These are phyloP conservation scores for Labrus mixtus DNA, from an alignment of 2,113 vertebrate species.

Conservation along the genomic window DNA sequence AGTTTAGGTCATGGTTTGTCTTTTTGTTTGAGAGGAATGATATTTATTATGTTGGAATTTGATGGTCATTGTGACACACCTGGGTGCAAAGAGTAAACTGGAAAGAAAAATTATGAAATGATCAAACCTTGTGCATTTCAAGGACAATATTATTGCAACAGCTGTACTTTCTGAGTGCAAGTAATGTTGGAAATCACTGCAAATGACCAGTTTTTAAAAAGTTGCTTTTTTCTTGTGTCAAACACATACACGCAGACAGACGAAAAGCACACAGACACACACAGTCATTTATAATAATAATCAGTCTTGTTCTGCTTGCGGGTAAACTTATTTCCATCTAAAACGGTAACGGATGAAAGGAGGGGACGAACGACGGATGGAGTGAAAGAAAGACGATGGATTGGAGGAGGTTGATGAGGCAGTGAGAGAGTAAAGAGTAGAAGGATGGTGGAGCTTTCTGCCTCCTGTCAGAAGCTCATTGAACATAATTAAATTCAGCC, in stretches of 20 bases:
- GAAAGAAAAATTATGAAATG: no score
- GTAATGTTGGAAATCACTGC: neutral
- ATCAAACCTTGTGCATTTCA: no score
- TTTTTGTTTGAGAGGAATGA: no score
- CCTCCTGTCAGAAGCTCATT: neutral
- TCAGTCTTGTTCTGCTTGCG: constrained; percentile 34
- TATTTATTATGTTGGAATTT: no score
- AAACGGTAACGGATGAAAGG: constrained; percentile 38
- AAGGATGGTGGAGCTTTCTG: neutral
- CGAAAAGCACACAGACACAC: neutral
- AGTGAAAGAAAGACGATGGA: neutral
- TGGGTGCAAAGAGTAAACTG: no score
- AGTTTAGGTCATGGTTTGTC: no score
- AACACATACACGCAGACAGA: neutral
- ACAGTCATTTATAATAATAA: constrained; percentile 45
- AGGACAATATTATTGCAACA: no score
- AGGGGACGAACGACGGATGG: constrained; percentile 4
- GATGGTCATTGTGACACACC: no score
- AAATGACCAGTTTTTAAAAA: constrained; percentile 6
- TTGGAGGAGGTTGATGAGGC: neutral
- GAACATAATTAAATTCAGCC: constrained; percentile 13
- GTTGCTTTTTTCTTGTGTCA: no score
- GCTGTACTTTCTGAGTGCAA: neutral
- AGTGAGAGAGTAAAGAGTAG: neutral
- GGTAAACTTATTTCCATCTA: constrained; percentile 44